Evolutionary conservation across 92 coral and sea anemone genomes (phyloP), one percentile per base, ranked within the genome.

Genomic region (Porites divaricata): DNA sequence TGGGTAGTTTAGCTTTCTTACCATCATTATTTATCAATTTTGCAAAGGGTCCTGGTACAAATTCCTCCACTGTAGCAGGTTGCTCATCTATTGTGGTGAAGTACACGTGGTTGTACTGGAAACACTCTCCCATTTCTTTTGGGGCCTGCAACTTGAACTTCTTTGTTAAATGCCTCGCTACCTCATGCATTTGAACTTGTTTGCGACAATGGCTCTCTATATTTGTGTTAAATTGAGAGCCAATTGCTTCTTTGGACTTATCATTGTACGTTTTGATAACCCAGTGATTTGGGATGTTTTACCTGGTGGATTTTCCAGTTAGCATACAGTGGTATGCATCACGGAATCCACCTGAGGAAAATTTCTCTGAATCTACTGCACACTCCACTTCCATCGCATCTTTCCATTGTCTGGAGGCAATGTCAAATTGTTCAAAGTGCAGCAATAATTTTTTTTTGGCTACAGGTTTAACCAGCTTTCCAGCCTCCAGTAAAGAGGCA

Each of bases 161-260:
- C 45, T 90, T 86, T 70, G 88, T 90, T 70, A 86, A 22, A 56
- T 86, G 82, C 85, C 93, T 90, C n/a, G 90, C 93, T 23, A 86
- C 93, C 63, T 77, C 90, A 82, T 90, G 90, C 93, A 86, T 90
- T 70, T 90, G 90, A 49, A 90, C 88, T 77, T 86, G 90, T 45
- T 90, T 86, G 25, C 90, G 67, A 51, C 80, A 75, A 63, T 90
- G 90, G 74, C 68, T 63, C 66, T 82, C 90, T 24, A 86, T 56
- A 63, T 79, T 81, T 57, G 93, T 56, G 19, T 81, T 14, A 16
- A 81, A 21, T 41, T 75, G 35, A 53, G n/a, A 63, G 65, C 85
- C 66, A 48, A 90, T 86, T 51, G 81, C 24, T 81, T 83, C 80
- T 35, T 58, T 57, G 22, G 84, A 87, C 67, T 86, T 83, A 50